Percentiles rank a stretch among this genome's conserved stretches.
phyloP scores from a whole-genome alignment of 2,797 vertebrate genomes.

The Tolypeutes matacus region DNA sequence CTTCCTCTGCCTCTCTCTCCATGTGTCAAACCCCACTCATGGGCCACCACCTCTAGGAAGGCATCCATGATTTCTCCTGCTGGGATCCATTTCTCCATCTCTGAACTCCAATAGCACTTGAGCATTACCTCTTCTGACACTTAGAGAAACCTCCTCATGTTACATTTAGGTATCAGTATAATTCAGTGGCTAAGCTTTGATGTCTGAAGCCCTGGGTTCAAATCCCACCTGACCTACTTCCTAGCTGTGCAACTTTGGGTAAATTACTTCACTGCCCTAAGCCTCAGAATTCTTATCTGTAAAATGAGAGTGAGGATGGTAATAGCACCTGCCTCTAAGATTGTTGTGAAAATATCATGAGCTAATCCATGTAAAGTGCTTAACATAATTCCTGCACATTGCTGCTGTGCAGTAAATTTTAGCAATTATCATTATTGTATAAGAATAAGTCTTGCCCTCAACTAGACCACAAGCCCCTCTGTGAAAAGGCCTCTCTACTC shows the following conservation, averaged over 20 bases:
- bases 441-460: background rate
- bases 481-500: background rate
- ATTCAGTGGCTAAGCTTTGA: background rate
- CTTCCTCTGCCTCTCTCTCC: background rate
- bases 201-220: background rate
- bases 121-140: background rate
- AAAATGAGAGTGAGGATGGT: background rate
- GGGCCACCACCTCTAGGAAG: background rate
- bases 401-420: background rate
- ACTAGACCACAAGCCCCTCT: background rate
- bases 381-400: background rate
- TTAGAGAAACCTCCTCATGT: background rate
- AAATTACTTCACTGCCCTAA: background rate
- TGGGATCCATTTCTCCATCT: background rate
- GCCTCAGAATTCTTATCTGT: background rate
- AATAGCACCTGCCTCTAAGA: background rate
- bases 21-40: background rate
- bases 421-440: background rate
- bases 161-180: background rate
- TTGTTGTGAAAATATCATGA: background rate
- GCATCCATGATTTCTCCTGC: background rate
- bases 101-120: background rate
- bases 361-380: background rate
- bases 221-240: background rate
- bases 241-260: background rate